Evolutionary conservation across 2,113 vertebrate genomes (phyloP).

Genomic region (Ceuthmochares aereus): DNA sequence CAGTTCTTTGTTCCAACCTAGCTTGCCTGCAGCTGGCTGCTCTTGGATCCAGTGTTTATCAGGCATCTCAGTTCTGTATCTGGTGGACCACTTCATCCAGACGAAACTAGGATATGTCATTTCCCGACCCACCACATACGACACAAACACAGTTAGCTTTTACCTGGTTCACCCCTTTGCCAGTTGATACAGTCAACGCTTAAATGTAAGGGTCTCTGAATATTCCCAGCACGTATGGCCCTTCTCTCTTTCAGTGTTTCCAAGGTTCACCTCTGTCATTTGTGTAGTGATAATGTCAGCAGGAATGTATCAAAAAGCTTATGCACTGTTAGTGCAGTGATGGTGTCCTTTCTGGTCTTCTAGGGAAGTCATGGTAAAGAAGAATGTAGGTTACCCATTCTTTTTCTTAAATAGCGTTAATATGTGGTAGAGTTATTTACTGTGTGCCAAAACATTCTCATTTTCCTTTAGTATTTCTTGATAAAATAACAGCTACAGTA

Average conservation of each 20-base stretch:
- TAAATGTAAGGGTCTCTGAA: background rate
- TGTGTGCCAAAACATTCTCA: background rate
- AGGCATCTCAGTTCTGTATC: background rate
- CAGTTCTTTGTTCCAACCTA: background rate
- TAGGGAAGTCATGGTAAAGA: background rate
- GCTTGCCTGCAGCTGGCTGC: background rate
- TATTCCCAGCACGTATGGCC: fast-evolving
- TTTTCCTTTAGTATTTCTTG: background rate
- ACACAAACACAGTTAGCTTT: background rate
- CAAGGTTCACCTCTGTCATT: background rate
- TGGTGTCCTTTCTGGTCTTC: background rate
- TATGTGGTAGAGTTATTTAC: background rate
- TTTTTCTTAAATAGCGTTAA: background rate
- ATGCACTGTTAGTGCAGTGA: background rate
- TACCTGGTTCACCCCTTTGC: background rate
- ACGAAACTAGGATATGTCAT: background rate
- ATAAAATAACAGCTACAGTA: background rate
- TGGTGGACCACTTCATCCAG: background rate
- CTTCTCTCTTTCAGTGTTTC: background rate
- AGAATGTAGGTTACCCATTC: background rate
- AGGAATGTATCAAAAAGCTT: background rate
- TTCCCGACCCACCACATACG: background rate
- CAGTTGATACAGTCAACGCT: background rate
- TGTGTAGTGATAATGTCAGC: background rate
- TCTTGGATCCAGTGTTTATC: background rate